Conservation (phyloP, 2,888 invertebrate genomes). For the Hecatera dysodea region DNA sequence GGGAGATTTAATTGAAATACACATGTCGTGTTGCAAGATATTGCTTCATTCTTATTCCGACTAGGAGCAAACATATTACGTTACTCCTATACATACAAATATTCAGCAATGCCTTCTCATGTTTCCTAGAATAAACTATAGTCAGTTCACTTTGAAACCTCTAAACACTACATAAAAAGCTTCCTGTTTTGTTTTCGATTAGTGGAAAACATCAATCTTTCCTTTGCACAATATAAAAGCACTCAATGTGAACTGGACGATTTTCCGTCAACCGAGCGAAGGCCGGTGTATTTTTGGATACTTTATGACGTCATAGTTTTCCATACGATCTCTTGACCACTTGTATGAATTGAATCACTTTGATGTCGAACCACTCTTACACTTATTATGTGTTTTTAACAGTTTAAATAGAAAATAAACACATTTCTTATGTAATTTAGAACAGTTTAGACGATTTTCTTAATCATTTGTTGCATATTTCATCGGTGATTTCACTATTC, state of each 20-base stretch:
- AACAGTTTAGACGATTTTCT: not conserved
- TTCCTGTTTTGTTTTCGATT: slow-evolving; percentile 68
- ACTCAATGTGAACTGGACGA: slow-evolving; percentile 76
- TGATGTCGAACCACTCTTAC: slow-evolving; percentile 57
- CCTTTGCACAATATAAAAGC: slow-evolving; percentile 73
- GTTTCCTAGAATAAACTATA: slow-evolving; percentile 46
- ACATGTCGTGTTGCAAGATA: slow-evolving; percentile 34
- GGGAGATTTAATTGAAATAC: slow-evolving; percentile 60
- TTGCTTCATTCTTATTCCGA: slow-evolving; percentile 26
- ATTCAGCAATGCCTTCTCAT: slow-evolving; percentile 36
- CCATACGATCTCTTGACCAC: slow-evolving; percentile 75
- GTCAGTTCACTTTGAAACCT: slow-evolving; percentile 59
- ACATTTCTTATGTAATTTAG: slow-evolving; percentile 8
- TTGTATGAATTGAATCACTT: slow-evolving; percentile 65
- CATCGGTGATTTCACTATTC: not conserved
- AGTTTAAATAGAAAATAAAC: slow-evolving; percentile 22
- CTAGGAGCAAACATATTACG: slow-evolving; percentile 13
- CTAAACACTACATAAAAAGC: slow-evolving; percentile 67
- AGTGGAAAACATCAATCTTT: slow-evolving; percentile 75
- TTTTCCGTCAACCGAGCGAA: slow-evolving; percentile 83
- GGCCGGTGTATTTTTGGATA: slow-evolving; percentile 83
- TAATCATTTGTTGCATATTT: slow-evolving; percentile 1
- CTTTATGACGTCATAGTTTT: slow-evolving; percentile 80
- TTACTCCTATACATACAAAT: slow-evolving; percentile 41
- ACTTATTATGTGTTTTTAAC: slow-evolving; percentile 41